A percentile compares a stretch with the other conserved stretches of the same genome.
phyloP scores from a whole-genome alignment of 2,113 vertebrate genomes.

The Abramis brama region DNA sequence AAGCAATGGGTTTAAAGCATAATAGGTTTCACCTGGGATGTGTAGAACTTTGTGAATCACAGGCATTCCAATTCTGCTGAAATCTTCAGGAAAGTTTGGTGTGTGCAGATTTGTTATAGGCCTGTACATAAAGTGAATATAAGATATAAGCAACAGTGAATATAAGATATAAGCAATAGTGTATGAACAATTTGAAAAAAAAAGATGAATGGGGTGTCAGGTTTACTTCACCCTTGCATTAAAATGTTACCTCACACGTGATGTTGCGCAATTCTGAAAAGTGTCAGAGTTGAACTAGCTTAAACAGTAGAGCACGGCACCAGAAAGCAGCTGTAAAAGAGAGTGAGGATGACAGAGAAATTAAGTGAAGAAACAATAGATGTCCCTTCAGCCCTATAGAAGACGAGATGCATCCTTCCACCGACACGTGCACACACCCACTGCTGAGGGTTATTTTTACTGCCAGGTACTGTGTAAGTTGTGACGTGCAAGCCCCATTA shows the following conservation, averaged over 20 bases:
- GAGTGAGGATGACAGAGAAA: constrained; percentile 10
- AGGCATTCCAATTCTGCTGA: neutral
- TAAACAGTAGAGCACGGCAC: neutral
- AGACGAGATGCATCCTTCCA: constrained; percentile 6
- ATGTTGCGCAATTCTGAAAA: neutral
- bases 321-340: neutral
- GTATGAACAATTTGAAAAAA: neutral
- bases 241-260: neutral
- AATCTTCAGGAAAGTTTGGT: neutral
- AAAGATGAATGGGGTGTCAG: neutral
- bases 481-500: constrained; percentile 76
- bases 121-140: neutral
- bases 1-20: neutral
- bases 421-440: constrained; percentile 27
- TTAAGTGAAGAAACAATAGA: constrained; percentile 41
- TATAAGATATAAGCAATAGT: neutral
- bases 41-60: neutral
- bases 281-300: neutral
- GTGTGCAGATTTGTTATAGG: neutral
- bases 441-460: constrained; percentile 75
- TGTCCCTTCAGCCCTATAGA: constrained; percentile 29
- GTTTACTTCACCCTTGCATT: neutral
- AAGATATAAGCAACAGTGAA: neutral
- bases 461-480: constrained; percentile 74
- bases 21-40: neutral